Base-by-base conservation (phyloP, 2,888 invertebrate genomes). In the Dermolepida albohirtum region DNA sequence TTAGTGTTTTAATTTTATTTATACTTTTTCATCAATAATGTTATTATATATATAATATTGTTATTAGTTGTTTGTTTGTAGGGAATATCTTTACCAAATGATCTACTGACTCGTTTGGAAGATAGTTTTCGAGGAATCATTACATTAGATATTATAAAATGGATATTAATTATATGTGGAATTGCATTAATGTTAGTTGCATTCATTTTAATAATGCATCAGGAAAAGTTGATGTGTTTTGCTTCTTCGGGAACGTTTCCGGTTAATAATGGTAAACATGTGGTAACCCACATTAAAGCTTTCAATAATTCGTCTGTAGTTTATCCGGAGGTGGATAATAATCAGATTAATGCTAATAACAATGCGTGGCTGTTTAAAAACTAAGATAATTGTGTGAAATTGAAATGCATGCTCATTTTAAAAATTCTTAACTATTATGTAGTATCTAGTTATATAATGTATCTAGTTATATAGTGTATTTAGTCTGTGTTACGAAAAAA, bases 91-190 rank as follows among this genome's bases (percentile, higher is more conserved):
- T 59, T 78, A 16, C 78, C 77, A 7, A 72, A 73, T 1, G 76
- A 80, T 0, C 74, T 86, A 0, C 78, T 81, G 39, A 74, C 83
- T 0, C 82, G 86, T 65, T 74, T 87, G 11, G 78, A 71, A 0
- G 74, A 78, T 1, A 82, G 84, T 0, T 84, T 85, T 75, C 77
- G 74, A 0, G 74, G 84, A 16, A 75, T 87, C 0, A 74, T 78
- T 8, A 82, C 85, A 74, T 82, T 85, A 12, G 83, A 85, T 44
- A 73, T 79, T 0, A 73, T 82, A 0, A 82, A 86, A 27, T 87
- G 87, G 86, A 47, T 82, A 2, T 52, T 86, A 0, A 78, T 87
- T 0, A 80, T 78, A 0, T 39, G 77, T 0, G 83, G 85, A 0
- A 52, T 85, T 0, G 22, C 80, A 0, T 41, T 77, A n/a, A 73